Evolutionary conservation across 2,888 invertebrate species (phyloP).

Genomic region (Heliconius charithonia): DNA sequence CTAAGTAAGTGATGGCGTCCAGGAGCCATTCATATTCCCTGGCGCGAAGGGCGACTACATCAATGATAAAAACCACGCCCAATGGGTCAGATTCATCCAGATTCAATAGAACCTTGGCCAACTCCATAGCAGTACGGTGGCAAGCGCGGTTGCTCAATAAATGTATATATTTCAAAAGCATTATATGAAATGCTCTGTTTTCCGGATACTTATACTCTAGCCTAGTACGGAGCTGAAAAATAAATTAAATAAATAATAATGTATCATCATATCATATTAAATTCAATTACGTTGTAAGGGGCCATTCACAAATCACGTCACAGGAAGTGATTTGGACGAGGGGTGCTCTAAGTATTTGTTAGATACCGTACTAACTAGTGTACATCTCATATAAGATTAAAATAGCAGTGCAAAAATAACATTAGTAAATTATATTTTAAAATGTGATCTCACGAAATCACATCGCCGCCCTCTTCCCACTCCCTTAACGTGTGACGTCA

Average conservation of each 20-base stretch:
- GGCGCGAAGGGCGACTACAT: constrained; percentile 90
- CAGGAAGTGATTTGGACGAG: not conserved
- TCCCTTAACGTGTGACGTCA: too few relatives aligned
- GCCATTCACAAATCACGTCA: not conserved
- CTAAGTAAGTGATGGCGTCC: constrained; percentile 56
- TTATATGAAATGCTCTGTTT: constrained; percentile 80
- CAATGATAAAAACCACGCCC: constrained; percentile 88
- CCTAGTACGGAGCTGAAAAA: constrained; percentile 60
- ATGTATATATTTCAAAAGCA: constrained; percentile 89
- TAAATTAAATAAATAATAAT: constrained; percentile 35
- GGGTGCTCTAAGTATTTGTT: not conserved
- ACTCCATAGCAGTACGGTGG: constrained; percentile 92
- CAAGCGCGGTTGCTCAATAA: constrained; percentile 91
- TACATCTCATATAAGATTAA: too few relatives aligned
- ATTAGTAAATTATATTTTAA: too few relatives aligned
- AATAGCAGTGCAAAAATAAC: too few relatives aligned
- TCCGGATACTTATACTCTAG: constrained; percentile 63
- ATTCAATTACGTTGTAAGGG: not conserved
- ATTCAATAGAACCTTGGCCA: constrained; percentile 91
- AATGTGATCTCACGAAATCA: too few relatives aligned
- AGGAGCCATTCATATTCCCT: constrained; percentile 89
- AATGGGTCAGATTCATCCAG: constrained; percentile 91
- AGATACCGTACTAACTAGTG: not conserved
- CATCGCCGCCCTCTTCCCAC: too few relatives aligned
- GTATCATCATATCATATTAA: not conserved